phyloP scores from a whole-genome alignment of 2,113 vertebrate species.

The Mormyrus lacerda region DNA sequence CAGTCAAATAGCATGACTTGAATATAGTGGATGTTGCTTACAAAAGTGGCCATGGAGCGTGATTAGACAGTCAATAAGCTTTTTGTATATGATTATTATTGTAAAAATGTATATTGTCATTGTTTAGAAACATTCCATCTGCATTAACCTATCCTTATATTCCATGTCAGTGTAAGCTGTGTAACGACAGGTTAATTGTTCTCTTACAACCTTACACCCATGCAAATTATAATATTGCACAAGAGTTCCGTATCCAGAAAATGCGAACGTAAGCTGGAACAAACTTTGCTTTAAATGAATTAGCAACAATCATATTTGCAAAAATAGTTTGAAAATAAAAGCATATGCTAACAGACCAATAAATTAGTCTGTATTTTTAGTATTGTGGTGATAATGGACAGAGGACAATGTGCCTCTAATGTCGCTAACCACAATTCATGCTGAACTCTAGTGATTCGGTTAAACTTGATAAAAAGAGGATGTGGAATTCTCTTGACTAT shows the following conservation, averaged over 20 bases:
- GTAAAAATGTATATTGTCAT: neutral
- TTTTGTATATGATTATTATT: neutral
- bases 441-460: neutral
- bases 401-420: neutral
- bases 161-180: neutral
- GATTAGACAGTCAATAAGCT: neutral
- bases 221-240: neutral
- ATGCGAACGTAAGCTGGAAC: neutral
- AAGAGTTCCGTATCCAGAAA: neutral
- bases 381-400: neutral
- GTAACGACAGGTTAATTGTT: neutral
- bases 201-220: neutral
- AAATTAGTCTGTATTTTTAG: neutral
- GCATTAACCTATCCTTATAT: neutral
- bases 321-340: neutral
- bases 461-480: neutral
- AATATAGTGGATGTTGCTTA: neutral
- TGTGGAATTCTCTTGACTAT: neutral
- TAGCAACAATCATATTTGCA: neutral
- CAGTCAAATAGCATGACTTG: neutral
- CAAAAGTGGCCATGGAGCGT: neutral
- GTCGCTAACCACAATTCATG: neutral
- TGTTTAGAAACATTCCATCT: neutral
- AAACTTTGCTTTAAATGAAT: neutral
- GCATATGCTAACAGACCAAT: neutral